phyloP scores from a whole-genome alignment of 1,140 invertebrate genomes.

The Anthonomus grandis region DNA sequence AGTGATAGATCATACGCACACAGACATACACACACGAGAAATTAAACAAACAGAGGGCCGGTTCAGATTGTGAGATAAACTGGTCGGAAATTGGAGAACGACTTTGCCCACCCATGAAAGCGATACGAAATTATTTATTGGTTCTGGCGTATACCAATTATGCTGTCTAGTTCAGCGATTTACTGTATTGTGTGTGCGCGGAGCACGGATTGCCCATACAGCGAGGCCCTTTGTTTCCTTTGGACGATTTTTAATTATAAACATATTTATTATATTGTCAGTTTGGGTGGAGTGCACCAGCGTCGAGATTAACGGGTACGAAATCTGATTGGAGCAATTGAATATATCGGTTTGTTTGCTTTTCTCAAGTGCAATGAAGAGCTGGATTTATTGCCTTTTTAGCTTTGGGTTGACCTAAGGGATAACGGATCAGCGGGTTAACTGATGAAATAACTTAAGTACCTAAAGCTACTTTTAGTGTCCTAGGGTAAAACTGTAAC shows the following conservation, averaged over 20 bases:
- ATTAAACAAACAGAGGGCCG: constrained; percentile 30
- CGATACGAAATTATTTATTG: constrained; percentile 26
- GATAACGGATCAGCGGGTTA: too few relatives aligned
- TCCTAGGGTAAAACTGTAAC: too few relatives aligned
- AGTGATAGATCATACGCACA: constrained; percentile 13
- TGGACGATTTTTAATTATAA: constrained; percentile 24
- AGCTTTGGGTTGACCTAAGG: too few relatives aligned
- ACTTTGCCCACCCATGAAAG: constrained; percentile 38
- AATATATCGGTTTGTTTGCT: too few relatives aligned
- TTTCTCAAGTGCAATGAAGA: too few relatives aligned
- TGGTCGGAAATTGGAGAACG: constrained; percentile 40
- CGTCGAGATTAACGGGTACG: constrained; percentile 14
- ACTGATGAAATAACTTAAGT: too few relatives aligned
- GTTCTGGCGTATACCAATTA: constrained; percentile 15
- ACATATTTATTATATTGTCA: constrained; percentile 25
- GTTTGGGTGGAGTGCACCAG: not conserved
- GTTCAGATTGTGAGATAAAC: constrained; percentile 38
- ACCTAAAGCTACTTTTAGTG: too few relatives aligned
- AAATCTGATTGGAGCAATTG: too few relatives aligned
- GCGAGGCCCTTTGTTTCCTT: constrained; percentile 12
- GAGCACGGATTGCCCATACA: constrained; percentile 5
- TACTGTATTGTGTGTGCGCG: constrained; percentile 2
- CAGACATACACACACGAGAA: too few relatives aligned
- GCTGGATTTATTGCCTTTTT: too few relatives aligned
- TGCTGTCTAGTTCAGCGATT: constrained; percentile 17